Evolutionary conservation across 2,113 vertebrate species (phyloP).

Genomic region (Rhinopomastus cyanomelas): DNA sequence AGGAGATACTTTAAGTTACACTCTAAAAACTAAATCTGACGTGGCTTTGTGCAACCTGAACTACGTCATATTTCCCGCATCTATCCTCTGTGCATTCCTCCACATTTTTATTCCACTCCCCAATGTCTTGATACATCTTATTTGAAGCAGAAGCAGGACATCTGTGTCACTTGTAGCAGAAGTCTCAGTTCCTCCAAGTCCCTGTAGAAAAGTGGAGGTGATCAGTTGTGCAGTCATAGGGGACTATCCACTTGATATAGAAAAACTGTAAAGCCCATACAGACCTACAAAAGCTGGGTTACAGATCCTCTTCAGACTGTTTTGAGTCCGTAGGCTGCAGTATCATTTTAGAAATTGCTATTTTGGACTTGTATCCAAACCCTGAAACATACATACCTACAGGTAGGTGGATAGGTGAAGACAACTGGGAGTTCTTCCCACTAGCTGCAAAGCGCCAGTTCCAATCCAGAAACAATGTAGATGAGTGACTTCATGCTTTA

Average conservation of each 20-base stretch:
- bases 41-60: neutral
- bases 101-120: neutral
- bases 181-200: neutral
- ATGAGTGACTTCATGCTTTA: slow-evolving; percentile 28
- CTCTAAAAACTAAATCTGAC: neutral
- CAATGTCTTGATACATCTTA: accelerated
- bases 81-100: neutral
- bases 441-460: slow-evolving; percentile 11
- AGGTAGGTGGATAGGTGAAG: slow-evolving; percentile 61
- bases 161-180: neutral
- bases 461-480: slow-evolving; percentile 45
- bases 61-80: neutral
- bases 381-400: neutral
- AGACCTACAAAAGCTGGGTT: neutral
- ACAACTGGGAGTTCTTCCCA: slow-evolving; percentile 53
- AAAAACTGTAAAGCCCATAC: neutral
- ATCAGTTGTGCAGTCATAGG: neutral
- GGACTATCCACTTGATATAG: neutral
- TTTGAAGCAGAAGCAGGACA: neutral
- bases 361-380: neutral
- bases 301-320: neutral
- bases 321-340: neutral
- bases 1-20: neutral
- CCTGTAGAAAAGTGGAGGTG: neutral
- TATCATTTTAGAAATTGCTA: slow-evolving; percentile 17